phyloP scores from a whole-genome alignment of 2,113 vertebrate genomes.

The Ceyx melanurus region DNA sequence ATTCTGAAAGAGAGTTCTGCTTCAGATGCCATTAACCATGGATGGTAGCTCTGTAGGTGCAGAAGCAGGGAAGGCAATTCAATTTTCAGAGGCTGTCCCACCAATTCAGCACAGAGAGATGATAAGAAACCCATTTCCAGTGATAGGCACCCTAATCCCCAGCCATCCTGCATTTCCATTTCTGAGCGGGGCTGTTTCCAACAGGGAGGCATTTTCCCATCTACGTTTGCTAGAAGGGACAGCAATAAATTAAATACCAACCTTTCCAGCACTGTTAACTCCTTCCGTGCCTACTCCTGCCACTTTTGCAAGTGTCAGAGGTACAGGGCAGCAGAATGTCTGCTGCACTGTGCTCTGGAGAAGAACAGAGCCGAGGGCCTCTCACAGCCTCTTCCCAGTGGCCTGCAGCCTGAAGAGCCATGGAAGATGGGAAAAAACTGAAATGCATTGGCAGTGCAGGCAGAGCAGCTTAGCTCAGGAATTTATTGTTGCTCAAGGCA shows the following conservation, averaged over 20 bases:
- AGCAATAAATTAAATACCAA: conserved; percentile 46
- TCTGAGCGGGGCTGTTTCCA: conserved; percentile 5
- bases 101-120: conserved; percentile 44
- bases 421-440: not conserved
- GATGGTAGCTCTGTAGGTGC: not conserved
- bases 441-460: not conserved
- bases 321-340: not conserved
- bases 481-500: conserved; percentile 9
- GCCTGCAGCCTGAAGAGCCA: not conserved
- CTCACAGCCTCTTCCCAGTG: not conserved
- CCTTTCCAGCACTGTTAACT: conserved; percentile 42
- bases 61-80: conserved; percentile 48
- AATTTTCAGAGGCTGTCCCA: conserved; percentile 66
- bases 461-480: not conserved
- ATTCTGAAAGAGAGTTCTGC: not conserved
- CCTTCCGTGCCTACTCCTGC: not conserved
- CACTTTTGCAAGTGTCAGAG: not conserved
- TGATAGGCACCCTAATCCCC: conserved; percentile 67
- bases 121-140: conserved; percentile 77
- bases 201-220: conserved; percentile 42
- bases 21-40: not conserved
- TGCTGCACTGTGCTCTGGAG: not conserved
- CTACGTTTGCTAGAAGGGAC: conserved; percentile 47
- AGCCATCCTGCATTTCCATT: conserved; percentile 55
- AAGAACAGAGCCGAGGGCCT: not conserved